A percentile compares a stretch with the other conserved stretches of the same genome.
Conservation (phyloP, 2,888 invertebrate species). For the Chrysotoxum bicinctum region DNA sequence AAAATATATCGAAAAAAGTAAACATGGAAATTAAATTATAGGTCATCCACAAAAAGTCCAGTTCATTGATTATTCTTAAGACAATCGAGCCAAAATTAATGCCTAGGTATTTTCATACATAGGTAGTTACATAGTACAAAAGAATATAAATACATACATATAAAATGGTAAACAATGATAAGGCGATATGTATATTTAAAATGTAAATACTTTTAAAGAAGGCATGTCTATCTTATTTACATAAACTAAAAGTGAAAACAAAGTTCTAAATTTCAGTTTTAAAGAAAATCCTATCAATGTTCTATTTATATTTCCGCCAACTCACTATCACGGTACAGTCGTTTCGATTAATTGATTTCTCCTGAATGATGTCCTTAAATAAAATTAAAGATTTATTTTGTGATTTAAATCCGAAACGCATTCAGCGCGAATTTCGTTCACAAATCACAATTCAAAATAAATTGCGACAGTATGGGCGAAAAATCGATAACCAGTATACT, state of each 20-base stretch:
- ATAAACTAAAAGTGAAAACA: neutral
- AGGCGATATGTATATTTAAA: neutral
- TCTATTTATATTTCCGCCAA: neutral
- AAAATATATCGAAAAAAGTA: conserved; percentile 4
- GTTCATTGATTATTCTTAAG: conserved; percentile 16
- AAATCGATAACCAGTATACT: conserved; percentile 26
- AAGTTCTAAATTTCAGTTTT: neutral
- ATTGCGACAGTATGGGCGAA: conserved; percentile 17
- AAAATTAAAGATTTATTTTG: neutral
- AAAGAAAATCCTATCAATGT: neutral
- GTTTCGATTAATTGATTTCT: neutral
- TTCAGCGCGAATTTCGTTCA: neutral
- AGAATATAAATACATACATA: too few relatives aligned
- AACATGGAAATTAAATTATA: neutral
- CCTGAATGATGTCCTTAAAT: neutral
- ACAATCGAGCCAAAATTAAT: neutral
- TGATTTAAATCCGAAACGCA: neutral
- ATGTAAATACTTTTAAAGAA: neutral
- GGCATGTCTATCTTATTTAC: neutral
- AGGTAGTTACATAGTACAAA: neutral
- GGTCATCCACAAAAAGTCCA: neutral
- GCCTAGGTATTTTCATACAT: neutral
- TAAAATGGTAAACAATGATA: conserved; percentile 20
- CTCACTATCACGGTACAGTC: too few relatives aligned
- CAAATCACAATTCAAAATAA: conserved; percentile 42